Percentiles rank a stretch among this genome's conserved stretches.
These are phyloP conservation scores for Fulmarus glacialis DNA, from an alignment of 2,113 vertebrate genomes.

Conservation along the genomic window DNA sequence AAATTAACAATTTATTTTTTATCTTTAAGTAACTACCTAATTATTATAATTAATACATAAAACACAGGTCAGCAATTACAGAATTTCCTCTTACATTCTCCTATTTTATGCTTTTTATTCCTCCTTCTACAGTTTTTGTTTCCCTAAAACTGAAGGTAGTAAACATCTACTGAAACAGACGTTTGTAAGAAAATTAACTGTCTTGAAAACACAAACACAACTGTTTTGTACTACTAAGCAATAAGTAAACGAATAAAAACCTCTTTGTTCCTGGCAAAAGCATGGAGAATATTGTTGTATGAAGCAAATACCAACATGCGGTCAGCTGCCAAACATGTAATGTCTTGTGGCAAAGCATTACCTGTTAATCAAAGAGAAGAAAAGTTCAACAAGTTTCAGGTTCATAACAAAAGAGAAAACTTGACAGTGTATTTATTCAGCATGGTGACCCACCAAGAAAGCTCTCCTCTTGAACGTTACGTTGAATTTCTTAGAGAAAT, in stretches of 20 bases:
- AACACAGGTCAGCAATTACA: not conserved
- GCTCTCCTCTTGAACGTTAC: fast-evolving
- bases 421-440: not conserved
- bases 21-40: not conserved
- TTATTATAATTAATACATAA: not conserved
- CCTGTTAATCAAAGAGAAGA: constrained; percentile 74
- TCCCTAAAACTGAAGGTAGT: not conserved
- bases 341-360: constrained; percentile 89
- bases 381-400: not conserved
- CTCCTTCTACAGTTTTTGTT: not conserved
- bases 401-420: not conserved
- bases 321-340: constrained; percentile 89
- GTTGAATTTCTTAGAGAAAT: not conserved
- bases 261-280: constrained; percentile 91
- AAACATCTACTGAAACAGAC: fast-evolving
- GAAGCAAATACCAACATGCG: constrained; percentile 90
- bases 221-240: not conserved
- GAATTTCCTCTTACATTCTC: not conserved
- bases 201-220: not conserved
- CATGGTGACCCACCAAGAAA: not conserved
- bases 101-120: not conserved
- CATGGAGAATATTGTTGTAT: constrained; percentile 78
- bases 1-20: not conserved
- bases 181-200: not conserved
- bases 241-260: constrained; percentile 56